Base-by-base conservation (phyloP, 1,140 invertebrate genomes). In the Papilio xuthus region DNA sequence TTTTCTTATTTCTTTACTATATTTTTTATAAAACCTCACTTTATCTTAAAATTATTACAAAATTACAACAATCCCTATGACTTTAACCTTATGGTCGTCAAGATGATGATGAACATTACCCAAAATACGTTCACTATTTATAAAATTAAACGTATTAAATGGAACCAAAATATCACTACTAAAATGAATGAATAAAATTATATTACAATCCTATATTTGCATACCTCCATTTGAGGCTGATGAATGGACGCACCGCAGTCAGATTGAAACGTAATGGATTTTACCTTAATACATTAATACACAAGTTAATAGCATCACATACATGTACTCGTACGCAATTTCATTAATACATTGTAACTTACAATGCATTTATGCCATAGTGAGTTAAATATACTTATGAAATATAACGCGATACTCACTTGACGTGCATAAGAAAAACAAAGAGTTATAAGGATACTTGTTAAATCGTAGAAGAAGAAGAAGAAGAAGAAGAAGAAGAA, bases 231-330 rank as follows among this genome's bases (percentile, higher is more conserved):
- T 67, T 28, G 60, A 67, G 13, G 26, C 26, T 28, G 60, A 67
- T 67, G 60, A 67, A 67, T 67, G 13, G 26, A 28, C 26, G 60
- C 26, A 32, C 60, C 60, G 26, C 60, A 67, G 60, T 18, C 60
- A 18, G 60, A 67, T 67, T 67, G 60, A 13, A 67, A 15, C 26
- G 60, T 67, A 67, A 67, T 67, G 60, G 26, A 67, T 67, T 67
- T 67, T 23, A 67, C 60, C 60, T 26, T 67, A 67, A 67, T 26
- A 26, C 12, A 67, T 63, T 63, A 63, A 63, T 60, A 60, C 60
- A 67, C 26, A 67, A 18, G 60, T 32, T 67, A 67, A 67, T 67
- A 13, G 26, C 26, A 67, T 67, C 60, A 13, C 60, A 67, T 23
- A 26, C 26, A 67, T 67, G 60, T 67, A 28, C 13, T 12, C 60